Conservation (phyloP, 2,797 vertebrate genomes). For the Cyprinodon diabolis region DNA sequence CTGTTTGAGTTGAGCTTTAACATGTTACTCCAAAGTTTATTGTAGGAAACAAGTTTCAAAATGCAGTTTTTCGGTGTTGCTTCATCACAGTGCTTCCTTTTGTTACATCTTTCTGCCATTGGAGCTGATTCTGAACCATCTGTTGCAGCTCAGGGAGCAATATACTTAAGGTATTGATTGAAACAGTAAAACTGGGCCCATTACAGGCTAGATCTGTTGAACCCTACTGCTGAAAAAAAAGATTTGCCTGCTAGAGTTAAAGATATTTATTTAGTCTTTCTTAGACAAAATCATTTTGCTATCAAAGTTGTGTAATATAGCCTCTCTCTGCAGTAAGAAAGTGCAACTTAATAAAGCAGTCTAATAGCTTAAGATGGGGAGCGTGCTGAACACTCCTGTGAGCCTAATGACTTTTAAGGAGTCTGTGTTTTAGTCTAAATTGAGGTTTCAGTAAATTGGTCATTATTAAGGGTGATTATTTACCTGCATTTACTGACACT, state of each 20-base stretch:
- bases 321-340: neutral
- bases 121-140: neutral
- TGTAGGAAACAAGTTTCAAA: too few relatives aligned
- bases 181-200: neutral
- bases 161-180: neutral
- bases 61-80: neutral
- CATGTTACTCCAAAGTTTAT: too few relatives aligned
- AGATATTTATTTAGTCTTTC: neutral
- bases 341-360: neutral
- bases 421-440: slow-evolving; percentile 12
- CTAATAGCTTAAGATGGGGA: neutral
- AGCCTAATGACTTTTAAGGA: neutral
- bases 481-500: slow-evolving; percentile 35
- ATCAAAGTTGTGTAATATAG: neutral
- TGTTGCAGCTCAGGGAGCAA: neutral
- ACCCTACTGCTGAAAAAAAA: neutral
- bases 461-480: slow-evolving; percentile 20
- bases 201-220: neutral
- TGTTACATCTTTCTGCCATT: neutral
- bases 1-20: too few relatives aligned
- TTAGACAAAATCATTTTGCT: neutral
- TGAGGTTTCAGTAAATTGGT: slow-evolving; percentile 27
- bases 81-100: neutral
- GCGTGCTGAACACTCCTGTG: neutral
- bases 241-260: neutral